A percentile compares a stretch with the other conserved stretches of the same genome.
Conservation (phyloP, 2,797 vertebrate genomes). For the Hippoglossus hippoglossus region DNA sequence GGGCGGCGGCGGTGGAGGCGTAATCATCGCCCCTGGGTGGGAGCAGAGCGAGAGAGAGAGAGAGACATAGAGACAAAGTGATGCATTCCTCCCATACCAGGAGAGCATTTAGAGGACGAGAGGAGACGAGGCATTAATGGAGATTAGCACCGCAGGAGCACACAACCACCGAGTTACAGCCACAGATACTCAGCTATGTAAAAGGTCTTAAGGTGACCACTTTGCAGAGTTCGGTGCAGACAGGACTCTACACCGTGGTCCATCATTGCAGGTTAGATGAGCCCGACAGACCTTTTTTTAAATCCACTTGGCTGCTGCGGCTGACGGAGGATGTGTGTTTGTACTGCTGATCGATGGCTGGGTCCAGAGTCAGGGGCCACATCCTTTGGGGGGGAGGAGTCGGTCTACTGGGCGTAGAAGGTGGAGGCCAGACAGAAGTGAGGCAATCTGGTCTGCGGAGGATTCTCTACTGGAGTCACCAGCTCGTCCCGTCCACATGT, state of each 20-base stretch:
- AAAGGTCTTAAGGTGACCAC: conserved; percentile 17
- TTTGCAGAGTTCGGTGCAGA: conserved; percentile 1
- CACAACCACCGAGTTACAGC: neutral
- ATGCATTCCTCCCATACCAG: conserved; percentile 71
- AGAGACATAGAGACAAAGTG: conserved; percentile 56
- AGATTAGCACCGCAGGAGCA: conserved; percentile 63
- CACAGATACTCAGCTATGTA: neutral
- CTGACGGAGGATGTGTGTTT: neutral
- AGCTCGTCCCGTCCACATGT: no score
- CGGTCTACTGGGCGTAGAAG: no score
- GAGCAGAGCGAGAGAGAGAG: conserved; percentile 18
- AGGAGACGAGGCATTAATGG: conserved; percentile 55
- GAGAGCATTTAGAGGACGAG: conserved; percentile 60
- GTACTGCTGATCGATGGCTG: neutral
- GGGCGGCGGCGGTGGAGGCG: conserved; percentile 39
- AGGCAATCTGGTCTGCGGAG: no score
- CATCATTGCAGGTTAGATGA: neutral
- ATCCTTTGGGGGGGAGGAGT: no score
- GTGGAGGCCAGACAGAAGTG: no score
- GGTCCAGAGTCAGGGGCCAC: no score
- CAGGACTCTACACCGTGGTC: neutral
- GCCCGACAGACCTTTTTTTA: neutral
- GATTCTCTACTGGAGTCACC: no score
- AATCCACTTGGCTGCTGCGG: neutral
- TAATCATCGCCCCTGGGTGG: conserved; percentile 65